Conservation (phyloP, 2,797 vertebrate species). For the Tangara arthus region DNA sequence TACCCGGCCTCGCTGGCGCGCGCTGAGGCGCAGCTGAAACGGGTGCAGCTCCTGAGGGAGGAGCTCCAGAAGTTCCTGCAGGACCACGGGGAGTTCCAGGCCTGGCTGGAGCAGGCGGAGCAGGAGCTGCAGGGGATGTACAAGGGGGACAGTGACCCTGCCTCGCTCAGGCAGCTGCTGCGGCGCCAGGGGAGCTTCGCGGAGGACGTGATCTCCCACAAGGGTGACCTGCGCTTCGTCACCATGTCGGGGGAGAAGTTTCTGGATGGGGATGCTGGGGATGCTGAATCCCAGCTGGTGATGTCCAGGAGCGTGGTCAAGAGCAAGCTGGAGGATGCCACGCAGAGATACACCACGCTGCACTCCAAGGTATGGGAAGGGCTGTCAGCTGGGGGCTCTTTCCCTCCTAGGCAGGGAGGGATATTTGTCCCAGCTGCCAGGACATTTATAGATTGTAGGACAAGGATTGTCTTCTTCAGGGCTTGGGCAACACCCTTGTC, state of each 20-base stretch:
- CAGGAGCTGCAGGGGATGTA: conserved; percentile 81
- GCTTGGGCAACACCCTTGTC: background rate
- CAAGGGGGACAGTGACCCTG: conserved; percentile 75
- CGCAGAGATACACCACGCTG: conserved; percentile 84
- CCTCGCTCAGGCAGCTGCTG: conserved; percentile 72
- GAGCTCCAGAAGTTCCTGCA: conserved; percentile 90
- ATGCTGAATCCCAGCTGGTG: conserved; percentile 61
- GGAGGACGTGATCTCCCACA: conserved; percentile 96
- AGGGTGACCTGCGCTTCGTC: conserved; percentile 93
- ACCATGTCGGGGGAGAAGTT: conserved; percentile 96
- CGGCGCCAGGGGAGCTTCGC: conserved; percentile 87
- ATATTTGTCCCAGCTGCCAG: background rate
- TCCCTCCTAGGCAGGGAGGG: background rate
- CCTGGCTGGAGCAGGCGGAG: conserved; percentile 89
- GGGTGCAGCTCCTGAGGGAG: conserved; percentile 83
- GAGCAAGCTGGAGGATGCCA: conserved; percentile 85
- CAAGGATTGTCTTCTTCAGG: background rate
- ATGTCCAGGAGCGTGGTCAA: conserved; percentile 80
- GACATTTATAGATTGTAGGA: rapidly evolving
- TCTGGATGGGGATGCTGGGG: conserved; percentile 78
- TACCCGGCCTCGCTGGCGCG: conserved; percentile 80
- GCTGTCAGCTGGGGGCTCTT: background rate
- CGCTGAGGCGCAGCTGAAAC: conserved; percentile 85
- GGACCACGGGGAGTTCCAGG: conserved; percentile 84
- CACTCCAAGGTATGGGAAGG: conserved; percentile 83